phyloP scores from a whole-genome alignment of 2,888 invertebrate species.

The Tanaodytes sp. region DNA sequence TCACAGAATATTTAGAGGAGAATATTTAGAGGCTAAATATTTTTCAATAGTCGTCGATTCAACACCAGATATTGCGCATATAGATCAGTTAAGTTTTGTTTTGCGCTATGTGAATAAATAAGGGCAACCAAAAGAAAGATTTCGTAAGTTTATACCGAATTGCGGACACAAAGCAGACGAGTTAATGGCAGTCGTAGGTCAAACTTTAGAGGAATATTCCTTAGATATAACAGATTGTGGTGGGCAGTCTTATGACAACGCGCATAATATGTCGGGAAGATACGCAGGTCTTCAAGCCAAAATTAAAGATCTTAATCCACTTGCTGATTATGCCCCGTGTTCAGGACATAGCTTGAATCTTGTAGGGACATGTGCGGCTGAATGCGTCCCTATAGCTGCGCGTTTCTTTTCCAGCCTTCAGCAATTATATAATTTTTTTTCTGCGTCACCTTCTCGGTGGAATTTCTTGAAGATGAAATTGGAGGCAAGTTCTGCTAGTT shows the following conservation, averaged over 20 bases:
- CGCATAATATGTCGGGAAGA: constrained; percentile 51
- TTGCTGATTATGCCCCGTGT: constrained; percentile 56
- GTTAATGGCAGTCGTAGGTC: constrained; percentile 40
- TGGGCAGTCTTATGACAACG: constrained; percentile 59
- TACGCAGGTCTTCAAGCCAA: constrained; percentile 54
- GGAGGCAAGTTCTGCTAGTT: neutral
- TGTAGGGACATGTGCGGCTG: constrained; percentile 55
- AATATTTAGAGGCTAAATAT: constrained; percentile 8
- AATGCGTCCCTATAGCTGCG: constrained; percentile 36
- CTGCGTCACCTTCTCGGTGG: constrained; percentile 5
- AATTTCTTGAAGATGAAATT: constrained; percentile 7
- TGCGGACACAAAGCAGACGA: constrained; percentile 52
- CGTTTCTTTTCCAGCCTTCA: constrained; percentile 7
- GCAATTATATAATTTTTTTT: constrained; percentile 6
- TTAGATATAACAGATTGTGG: constrained; percentile 55
- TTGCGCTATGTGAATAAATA: constrained; percentile 11
- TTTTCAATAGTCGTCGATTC: constrained; percentile 15
- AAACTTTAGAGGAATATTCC: constrained; percentile 35
- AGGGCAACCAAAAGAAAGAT: constrained; percentile 18
- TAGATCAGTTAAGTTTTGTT: constrained; percentile 20
- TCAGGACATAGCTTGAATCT: constrained; percentile 58
- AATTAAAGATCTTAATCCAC: constrained; percentile 52
- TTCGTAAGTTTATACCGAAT: constrained; percentile 48
- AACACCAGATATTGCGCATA: constrained; percentile 20
- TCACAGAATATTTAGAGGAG: neutral